phyloP scores from a whole-genome alignment of 2,888 invertebrate genomes.

The Girardia tigrina region DNA sequence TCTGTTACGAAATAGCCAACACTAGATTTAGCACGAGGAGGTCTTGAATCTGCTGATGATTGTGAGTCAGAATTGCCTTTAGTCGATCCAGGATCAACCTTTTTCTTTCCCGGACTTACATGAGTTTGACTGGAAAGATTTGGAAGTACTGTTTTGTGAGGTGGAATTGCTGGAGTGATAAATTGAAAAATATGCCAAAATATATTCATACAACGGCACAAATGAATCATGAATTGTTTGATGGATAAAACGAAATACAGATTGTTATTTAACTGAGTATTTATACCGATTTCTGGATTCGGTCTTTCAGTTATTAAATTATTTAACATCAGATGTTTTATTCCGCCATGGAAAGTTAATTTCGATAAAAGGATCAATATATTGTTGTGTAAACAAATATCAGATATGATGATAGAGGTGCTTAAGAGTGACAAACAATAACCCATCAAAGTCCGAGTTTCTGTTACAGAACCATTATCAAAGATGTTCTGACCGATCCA shows the following conservation, averaged over 20 bases:
- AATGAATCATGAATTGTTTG: not conserved
- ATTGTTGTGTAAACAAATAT: not conserved
- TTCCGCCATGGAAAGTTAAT: slow-evolving; percentile 4
- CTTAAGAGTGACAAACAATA: not conserved
- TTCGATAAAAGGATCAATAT: not conserved
- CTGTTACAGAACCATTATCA: not conserved
- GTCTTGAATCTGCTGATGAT: not conserved
- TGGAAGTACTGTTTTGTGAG: not conserved
- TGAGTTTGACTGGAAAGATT: slow-evolving; percentile 12
- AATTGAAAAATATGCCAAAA: slow-evolving; percentile 19
- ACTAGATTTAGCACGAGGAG: not conserved
- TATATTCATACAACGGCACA: not conserved
- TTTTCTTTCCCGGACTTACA: not conserved
- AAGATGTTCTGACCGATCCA: not conserved
- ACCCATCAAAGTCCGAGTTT: not conserved
- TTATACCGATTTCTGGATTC: not conserved
- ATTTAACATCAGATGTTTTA: not conserved
- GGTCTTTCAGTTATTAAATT: not conserved
- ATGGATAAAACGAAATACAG: not conserved
- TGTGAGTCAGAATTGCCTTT: not conserved
- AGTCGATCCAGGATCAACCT: not conserved
- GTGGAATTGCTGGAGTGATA: not conserved
- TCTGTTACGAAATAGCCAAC: not conserved
- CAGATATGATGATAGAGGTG: not conserved
- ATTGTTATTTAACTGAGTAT: slow-evolving; percentile 16